phyloP scores from a whole-genome alignment of 2,797 vertebrate genomes.

The Forpus xanthops region DNA sequence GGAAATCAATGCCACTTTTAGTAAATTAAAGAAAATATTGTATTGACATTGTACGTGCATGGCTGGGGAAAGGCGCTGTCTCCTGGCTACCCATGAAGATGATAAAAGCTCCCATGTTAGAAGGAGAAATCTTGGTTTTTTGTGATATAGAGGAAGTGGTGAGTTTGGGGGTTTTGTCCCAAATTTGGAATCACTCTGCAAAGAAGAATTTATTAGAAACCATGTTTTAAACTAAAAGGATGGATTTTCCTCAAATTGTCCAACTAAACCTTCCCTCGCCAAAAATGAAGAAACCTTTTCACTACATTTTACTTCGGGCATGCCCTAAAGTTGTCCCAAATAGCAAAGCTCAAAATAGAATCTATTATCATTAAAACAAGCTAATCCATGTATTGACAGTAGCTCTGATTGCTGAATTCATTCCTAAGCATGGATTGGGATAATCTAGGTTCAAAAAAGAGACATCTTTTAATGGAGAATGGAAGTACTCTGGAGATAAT shows the following conservation, averaged over 20 bases:
- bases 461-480: neutral
- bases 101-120: neutral
- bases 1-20: neutral
- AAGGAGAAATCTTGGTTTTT: neutral
- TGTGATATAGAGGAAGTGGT: rapidly evolving
- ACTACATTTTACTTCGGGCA: neutral
- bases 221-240: neutral
- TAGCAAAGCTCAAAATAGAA: neutral
- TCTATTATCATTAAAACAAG: neutral
- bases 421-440: neutral
- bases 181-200: rapidly evolving
- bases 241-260: neutral
- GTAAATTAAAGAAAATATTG: neutral
- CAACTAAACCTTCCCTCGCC: neutral
- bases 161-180: too few species aligned
- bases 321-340: neutral
- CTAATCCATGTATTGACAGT: rapidly evolving
- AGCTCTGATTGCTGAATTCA: neutral
- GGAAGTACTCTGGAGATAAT: neutral
- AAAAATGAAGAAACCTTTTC: neutral
- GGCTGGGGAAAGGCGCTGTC: neutral
- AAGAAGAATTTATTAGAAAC: neutral
- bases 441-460: neutral
- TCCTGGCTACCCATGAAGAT: neutral
- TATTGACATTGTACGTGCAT: neutral